These are phyloP conservation scores for Bhutanitis thaidina DNA, from an alignment of 2,888 invertebrate species.

Conservation along the genomic window DNA sequence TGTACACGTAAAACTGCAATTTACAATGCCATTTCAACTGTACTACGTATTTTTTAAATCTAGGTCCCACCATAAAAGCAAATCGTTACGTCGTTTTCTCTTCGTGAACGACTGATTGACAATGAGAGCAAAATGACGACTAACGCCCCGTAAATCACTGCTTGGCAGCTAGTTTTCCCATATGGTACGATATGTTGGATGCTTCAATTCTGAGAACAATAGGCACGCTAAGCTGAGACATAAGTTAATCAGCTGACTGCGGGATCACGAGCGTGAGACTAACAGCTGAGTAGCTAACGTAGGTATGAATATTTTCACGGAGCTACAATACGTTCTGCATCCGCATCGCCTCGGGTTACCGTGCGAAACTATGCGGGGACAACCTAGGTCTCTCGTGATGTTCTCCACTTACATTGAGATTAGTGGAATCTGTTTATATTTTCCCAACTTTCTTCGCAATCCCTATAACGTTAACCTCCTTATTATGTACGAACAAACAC, in stretches of 20 bases:
- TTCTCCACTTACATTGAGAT: conserved; percentile 30
- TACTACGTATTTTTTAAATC: background rate
- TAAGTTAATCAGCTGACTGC: conserved; percentile 45
- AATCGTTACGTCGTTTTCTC: background rate
- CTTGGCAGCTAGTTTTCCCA: conserved; percentile 8
- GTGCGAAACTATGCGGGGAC: conserved; percentile 62
- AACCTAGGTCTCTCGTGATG: conserved; percentile 34
- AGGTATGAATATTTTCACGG: conserved; percentile 27
- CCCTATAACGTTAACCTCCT: too few relatives aligned
- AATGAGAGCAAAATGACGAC: conserved; percentile 6
- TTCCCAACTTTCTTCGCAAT: conserved; percentile 25
- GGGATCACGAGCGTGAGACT: conserved; percentile 49
- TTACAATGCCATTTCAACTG: too few relatives aligned
- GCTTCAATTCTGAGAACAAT: conserved; percentile 31
- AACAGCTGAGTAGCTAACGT: conserved; percentile 31
- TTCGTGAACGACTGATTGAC: background rate
- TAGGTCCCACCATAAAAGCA: background rate
- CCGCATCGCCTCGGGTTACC: conserved; percentile 51
- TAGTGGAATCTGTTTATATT: conserved; percentile 29
- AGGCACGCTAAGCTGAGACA: conserved; percentile 29
- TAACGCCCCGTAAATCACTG: background rate
- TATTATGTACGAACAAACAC: too few relatives aligned
- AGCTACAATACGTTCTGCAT: conserved; percentile 35
- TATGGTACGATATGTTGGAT: conserved; percentile 12
- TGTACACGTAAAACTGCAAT: too few relatives aligned